phyloP scores from a whole-genome alignment of 2,797 vertebrate genomes.

The Gobionotothen gibberifrons region DNA sequence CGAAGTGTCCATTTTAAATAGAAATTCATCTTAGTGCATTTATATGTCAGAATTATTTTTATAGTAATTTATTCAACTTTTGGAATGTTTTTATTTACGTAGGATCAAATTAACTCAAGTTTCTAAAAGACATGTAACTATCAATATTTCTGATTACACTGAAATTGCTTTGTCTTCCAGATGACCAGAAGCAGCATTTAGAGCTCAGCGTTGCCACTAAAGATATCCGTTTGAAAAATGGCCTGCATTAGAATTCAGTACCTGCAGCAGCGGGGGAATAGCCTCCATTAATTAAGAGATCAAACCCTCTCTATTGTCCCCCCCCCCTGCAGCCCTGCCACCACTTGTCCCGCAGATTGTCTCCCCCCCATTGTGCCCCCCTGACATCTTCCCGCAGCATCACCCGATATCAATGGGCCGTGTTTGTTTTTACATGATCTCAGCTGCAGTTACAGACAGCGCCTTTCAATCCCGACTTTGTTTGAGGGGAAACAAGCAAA shows the following conservation, averaged over 20 bases:
- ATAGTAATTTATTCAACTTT: background rate
- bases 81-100: background rate
- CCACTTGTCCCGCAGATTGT: conserved; percentile 73
- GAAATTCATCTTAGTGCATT: conserved; percentile 12
- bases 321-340: conserved; percentile 73
- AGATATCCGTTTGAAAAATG: conserved; percentile 72
- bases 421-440: conserved; percentile 84
- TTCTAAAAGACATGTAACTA: background rate
- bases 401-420: conserved; percentile 75
- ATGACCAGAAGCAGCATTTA: conserved; percentile 51
- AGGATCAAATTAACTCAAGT: background rate
- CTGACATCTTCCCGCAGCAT: conserved; percentile 82
- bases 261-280: conserved; percentile 77
- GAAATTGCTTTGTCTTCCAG: conserved; percentile 22
- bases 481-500: conserved; percentile 78
- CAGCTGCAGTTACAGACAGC: conserved; percentile 69
- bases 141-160: conserved; percentile 17
- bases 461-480: conserved; percentile 59
- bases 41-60: background rate
- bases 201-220: conserved; percentile 54
- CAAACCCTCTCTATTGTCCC: conserved; percentile 80
- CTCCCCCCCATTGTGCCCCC: conserved; percentile 69
- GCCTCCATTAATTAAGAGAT: conserved; percentile 87
- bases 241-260: conserved; percentile 80
- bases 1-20: background rate